Evolutionary conservation across 2,797 vertebrate species (phyloP).

Genomic region (Gouania willdenowi): DNA sequence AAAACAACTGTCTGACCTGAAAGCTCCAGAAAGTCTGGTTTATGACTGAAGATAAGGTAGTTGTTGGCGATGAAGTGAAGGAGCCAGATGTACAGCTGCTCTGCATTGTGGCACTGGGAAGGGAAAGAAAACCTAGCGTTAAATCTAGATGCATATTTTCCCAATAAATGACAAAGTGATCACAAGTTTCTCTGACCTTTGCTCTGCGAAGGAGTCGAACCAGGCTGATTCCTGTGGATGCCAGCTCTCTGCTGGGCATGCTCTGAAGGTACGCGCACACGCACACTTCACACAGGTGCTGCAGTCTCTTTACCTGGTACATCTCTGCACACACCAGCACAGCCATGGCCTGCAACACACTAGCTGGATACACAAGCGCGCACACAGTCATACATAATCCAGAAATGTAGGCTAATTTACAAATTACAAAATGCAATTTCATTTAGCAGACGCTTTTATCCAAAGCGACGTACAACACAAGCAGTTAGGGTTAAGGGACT

Average conservation of each 20-base stretch:
- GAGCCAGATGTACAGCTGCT: constrained; percentile 93
- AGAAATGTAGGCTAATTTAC: no score
- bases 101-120: constrained; percentile 91
- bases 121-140: neutral
- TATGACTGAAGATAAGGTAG: constrained; percentile 98
- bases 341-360: constrained; percentile 95
- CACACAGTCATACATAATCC: no score
- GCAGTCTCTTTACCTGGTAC: constrained; percentile 96
- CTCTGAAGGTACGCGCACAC: constrained; percentile 94
- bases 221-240: constrained; percentile 87
- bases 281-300: constrained; percentile 94
- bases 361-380: constrained; percentile 75
- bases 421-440: no score
- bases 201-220: constrained; percentile 88
- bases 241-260: constrained; percentile 93
- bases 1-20: constrained; percentile 80
- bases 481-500: no score
- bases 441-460: no score
- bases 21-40: constrained; percentile 95
- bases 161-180: no score
- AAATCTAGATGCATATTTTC: no score
- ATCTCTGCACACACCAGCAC: constrained; percentile 96
- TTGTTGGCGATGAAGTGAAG: constrained; percentile 98
- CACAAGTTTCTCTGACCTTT: constrained; percentile 76
- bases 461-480: no score